Base-by-base conservation (phyloP, 2,888 invertebrate species). In the Orchestes rusci region DNA sequence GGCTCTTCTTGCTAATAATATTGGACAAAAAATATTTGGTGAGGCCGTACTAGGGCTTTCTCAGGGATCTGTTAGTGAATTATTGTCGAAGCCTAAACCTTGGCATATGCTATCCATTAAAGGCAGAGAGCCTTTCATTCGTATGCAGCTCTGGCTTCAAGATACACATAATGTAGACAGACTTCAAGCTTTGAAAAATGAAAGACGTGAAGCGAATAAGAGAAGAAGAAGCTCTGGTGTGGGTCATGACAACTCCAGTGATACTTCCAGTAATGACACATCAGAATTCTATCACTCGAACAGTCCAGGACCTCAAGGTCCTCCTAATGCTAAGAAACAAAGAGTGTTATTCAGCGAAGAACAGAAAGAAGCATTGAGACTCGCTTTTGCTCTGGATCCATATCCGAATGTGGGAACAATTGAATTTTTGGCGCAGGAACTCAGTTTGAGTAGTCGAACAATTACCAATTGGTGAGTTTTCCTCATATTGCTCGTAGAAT, bases 31-130 rank as follows among this genome's bases (percentile, higher is more conserved):
- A 75, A 91, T 93, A 51, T 97, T 99, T 62, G 99, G 97, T 7
- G 97, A 99, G 71, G 94, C 93, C 1, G 95, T 99, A 3, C 74
- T 99, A 10, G 96, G 95, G 0, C 73, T 97, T 18, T 94, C 94
- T 0, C 96, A 97, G 70, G 96, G 93, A 8, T 93, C 96, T 2
- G 96, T 96, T 8, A 95, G 94, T 61, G 99, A 99, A 69, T 73
- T 99, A 50, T 75, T 99, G 4, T 94, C 95, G 49, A 96, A 96
- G 67, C 97, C 97, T 3, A 97, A 97, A 63, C 96, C 96, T 0
- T 97, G 97, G 96, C 94, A 94, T 65, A 94, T 96, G 94, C 77
- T 97, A 41, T 95, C 94, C 64, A 93, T 95, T 65, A 96, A 96
- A 67, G 97, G 97, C 0, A 77, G 96, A 19, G 97, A 97, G 64